Evolutionary conservation across 2,797 vertebrate genomes (phyloP), one percentile per base, ranked within the genome.

Genomic region (Paedocypris micromegethes): DNA sequence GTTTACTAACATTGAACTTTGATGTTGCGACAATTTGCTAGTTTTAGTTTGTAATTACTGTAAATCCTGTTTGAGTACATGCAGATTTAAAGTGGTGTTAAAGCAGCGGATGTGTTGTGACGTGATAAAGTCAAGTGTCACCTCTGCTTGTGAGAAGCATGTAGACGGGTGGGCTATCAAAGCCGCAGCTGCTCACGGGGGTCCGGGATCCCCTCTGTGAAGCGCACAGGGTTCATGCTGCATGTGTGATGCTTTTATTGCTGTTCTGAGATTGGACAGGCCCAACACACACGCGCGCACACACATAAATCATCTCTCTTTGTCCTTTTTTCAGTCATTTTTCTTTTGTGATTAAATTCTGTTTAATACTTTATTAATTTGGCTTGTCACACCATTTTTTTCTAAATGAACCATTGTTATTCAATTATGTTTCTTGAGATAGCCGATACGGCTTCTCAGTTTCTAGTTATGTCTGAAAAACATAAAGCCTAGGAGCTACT

Each of bases 191-290:
- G 67, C 45, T 64, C 56, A 47, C 23, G 1, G 60, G 56, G 62
- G 45, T 43, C 57, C 50, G 23, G 37, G 50, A 49, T 60, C 45
- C 72, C 66, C 6, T 5, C 41, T 2, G 57, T 41, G 23, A 41
- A 43, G 50, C 72, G 46, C 67, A 51, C 51, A 70, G 70, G 67
- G 61, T 70, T 74, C 50, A 70, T 70, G 70, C 52, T 61, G 38
- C 43, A 39, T 48, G 9, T 53, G 52, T 62, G 57, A 43, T 70
- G 56, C 46, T 54, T 39, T 65, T 44, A 56, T 69, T 55, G 50
- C 66, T 55, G 37, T 3, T 42, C 49, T 51, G 40, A 44, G 44
- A 47, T 58, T 39, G 38, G 8, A 54, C 52, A 47, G 6, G 9
- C 42, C 39, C 5, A 40, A 4, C 23, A 3, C 9, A 55, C 23